These are phyloP conservation scores for Drosophila cognata DNA, from an alignment of 2,888 invertebrate species.

Conservation along the genomic window DNA sequence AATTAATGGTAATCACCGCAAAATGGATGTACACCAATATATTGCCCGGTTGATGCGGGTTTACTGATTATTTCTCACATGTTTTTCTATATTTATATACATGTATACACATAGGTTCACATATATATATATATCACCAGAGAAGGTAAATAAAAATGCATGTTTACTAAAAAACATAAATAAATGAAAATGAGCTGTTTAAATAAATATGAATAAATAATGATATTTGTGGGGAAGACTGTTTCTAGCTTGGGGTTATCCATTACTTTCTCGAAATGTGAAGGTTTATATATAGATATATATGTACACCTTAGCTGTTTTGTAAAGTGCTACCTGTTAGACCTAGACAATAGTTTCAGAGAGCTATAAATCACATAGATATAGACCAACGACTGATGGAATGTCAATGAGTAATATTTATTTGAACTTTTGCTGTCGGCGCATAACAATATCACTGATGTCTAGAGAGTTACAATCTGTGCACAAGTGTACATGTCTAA, in stretches of 20 bases:
- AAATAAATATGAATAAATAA: not conserved
- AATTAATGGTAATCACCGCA: slow-evolving; percentile 79
- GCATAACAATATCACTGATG: slow-evolving; percentile 21
- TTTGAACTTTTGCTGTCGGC: slow-evolving; percentile 28
- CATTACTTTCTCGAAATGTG: not conserved
- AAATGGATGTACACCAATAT: slow-evolving; percentile 60
- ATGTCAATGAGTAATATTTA: slow-evolving; percentile 1
- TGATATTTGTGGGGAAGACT: not conserved
- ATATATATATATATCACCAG: too few relatives aligned
- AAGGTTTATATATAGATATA: not conserved
- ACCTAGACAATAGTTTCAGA: slow-evolving; percentile 15
- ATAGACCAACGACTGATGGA: not conserved
- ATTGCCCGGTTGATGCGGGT: slow-evolving; percentile 25
- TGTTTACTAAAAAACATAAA: not conserved
- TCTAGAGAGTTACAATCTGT: not conserved
- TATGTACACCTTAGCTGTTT: not conserved
- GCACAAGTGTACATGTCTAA: not conserved
- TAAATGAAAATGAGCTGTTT: not conserved
- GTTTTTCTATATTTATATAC: slow-evolving; percentile 3
- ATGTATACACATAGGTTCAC: too few relatives aligned
- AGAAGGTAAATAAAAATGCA: not conserved
- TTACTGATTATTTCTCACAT: slow-evolving; percentile 26
- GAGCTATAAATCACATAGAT: slow-evolving; percentile 7
- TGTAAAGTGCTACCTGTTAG: slow-evolving; percentile 2
- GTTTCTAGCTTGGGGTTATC: not conserved